Evolutionary conservation across 2,113 vertebrate genomes (phyloP).

Genomic region (Cebidichthys violaceus): DNA sequence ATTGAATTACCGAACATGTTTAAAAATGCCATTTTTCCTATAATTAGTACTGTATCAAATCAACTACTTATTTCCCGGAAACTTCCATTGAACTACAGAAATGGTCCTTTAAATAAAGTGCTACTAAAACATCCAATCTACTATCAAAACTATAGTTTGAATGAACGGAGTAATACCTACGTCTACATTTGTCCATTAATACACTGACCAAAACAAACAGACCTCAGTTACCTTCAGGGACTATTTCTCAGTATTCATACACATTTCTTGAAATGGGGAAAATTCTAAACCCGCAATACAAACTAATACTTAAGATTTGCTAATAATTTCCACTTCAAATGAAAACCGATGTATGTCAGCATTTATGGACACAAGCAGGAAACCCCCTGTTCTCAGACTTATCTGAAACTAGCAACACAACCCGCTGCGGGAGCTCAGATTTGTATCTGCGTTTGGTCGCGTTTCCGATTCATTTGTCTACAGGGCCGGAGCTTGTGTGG

Average conservation of each 20-base stretch:
- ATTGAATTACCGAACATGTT: background rate
- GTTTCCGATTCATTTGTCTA: constrained; percentile 64
- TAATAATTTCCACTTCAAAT: constrained; percentile 12
- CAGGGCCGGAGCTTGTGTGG: constrained; percentile 57
- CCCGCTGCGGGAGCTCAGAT: constrained; percentile 34
- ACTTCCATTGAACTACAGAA: background rate
- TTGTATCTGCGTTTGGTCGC: constrained; percentile 49
- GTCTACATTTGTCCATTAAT: background rate
- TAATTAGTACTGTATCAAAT: background rate
- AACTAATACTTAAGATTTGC: background rate
- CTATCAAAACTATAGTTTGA: background rate
- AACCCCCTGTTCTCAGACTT: constrained; percentile 13
- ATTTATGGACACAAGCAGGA: constrained; percentile 1
- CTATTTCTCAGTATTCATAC: background rate
- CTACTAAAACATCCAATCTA: background rate
- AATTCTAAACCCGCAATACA: background rate
- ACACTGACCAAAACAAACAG: background rate
- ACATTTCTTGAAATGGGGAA: background rate
- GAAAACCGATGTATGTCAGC: background rate
- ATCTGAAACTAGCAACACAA: constrained; percentile 23
- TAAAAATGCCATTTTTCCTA: background rate
- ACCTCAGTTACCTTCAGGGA: background rate
- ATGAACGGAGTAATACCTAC: background rate
- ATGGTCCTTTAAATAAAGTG: background rate
- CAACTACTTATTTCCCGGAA: background rate